A percentile compares a stretch with the other conserved stretches of the same genome.
phyloP scores from a whole-genome alignment of 2,888 invertebrate species.

The Agrotis ipsilon region DNA sequence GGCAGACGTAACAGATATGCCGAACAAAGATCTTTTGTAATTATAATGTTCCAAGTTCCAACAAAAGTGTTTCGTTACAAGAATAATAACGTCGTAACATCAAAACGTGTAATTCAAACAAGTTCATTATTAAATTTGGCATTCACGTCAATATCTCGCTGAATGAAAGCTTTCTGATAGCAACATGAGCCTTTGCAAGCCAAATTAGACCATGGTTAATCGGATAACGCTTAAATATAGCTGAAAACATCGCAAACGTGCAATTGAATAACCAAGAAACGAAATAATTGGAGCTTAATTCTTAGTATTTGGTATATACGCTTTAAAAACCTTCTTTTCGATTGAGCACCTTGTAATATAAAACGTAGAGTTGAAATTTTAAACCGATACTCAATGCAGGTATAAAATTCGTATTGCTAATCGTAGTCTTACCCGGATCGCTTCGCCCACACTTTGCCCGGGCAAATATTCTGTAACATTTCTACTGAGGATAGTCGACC shows the following conservation, averaged over 20 bases:
- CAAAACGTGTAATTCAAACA: slow-evolving; percentile 52
- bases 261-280: slow-evolving; percentile 56
- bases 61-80: slow-evolving; percentile 55
- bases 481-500: slow-evolving; percentile 27
- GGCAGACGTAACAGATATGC: slow-evolving; percentile 49
- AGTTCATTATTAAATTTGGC: slow-evolving; percentile 62
- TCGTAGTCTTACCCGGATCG: slow-evolving; percentile 49
- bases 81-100: slow-evolving; percentile 44
- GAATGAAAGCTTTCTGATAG: slow-evolving; percentile 64
- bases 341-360: slow-evolving; percentile 11
- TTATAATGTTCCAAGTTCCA: slow-evolving; percentile 48
- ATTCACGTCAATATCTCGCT: slow-evolving; percentile 53
- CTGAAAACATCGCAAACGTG: slow-evolving; percentile 51
- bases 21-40: slow-evolving; percentile 55
- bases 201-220: slow-evolving; percentile 60
- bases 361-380: slow-evolving; percentile 27
- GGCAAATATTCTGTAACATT: slow-evolving; percentile 51
- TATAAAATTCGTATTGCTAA: slow-evolving; percentile 53
- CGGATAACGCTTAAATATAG: slow-evolving; percentile 50
- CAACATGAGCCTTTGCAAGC: slow-evolving; percentile 58
- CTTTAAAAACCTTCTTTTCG: background rate
- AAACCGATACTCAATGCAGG: background rate
- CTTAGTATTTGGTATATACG: slow-evolving; percentile 41
- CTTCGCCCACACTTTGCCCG: slow-evolving; percentile 39
- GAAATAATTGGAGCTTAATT: slow-evolving; percentile 44